Base-by-base conservation (phyloP, 2,797 vertebrate genomes). In the Carduelis carduelis region DNA sequence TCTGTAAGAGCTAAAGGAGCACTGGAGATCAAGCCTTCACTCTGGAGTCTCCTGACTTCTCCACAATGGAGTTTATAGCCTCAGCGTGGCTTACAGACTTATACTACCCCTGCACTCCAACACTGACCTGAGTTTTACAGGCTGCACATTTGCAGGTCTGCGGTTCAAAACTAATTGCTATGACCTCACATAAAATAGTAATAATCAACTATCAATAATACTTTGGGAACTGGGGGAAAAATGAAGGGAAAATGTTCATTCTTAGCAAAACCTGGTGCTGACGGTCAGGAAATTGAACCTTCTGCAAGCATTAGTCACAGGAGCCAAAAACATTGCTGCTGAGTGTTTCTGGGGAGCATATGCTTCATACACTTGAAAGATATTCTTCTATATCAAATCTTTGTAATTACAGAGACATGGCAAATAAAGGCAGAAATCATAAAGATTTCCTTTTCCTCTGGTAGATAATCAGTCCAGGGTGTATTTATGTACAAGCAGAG, bases 321-420 rank as follows among this genome's bases (percentile, higher is more conserved):
- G 80, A 92, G 89, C 92, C 92, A 95, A 93, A 89, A 93, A 39
- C 84, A 80, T 77, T 61, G 80, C 74, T 89, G 89, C 77, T 84
- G 80, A 89, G 52, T 68, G 83, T 77, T 95, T 92, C 96, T 96
- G 93, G 81, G 81, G 59, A 96, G 80, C 95, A 87, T 83, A 94
- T 96, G 87, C 90, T 77, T 84, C 60, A 57, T 60, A 72, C 44
- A 64, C n/a, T 79, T 74, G 70, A 81, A 96, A 91, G 75, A 79
- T 71, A 63, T 15, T 64, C 60, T 89, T 89, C 90, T 35, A 30
- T 71, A 61, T 41, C 66, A 84, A 83, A 30, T 52, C 64, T 83
- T 91, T 47, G 41, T 55, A 89, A 93, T 76, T 82, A 68, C 70
- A 76, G 55, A 83, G 74, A 79, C 52, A 47, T 23, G 65, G 52